phyloP scores from a whole-genome alignment of 1,140 invertebrate species.

The Formica selysi region DNA sequence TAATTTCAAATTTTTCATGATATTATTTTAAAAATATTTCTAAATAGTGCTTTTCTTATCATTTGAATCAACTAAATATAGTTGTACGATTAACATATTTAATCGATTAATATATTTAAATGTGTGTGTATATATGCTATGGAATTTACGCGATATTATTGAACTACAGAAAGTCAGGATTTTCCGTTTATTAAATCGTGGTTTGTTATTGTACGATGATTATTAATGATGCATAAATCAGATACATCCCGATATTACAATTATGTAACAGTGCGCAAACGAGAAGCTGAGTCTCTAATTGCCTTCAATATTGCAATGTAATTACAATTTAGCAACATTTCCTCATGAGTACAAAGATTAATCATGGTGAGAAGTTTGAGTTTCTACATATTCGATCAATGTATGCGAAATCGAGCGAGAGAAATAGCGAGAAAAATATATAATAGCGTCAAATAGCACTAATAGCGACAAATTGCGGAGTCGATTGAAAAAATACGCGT shows the following conservation, averaged over 20 bases:
- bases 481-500: conserved; percentile 3
- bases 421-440: conserved; percentile 12
- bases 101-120: neutral
- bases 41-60: neutral
- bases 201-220: neutral
- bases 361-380: neutral
- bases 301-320: neutral
- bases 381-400: conserved; percentile 17
- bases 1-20: neutral
- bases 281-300: neutral
- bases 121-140: too few species aligned
- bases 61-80: neutral
- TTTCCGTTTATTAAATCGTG: conserved; percentile 7
- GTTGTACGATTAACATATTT: neutral
- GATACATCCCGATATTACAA: too few species aligned
- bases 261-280: neutral
- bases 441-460: conserved; percentile 14
- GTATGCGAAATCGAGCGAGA: neutral
- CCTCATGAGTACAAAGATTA: neutral
- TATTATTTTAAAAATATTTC: too few species aligned
- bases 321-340: conserved; percentile 15
- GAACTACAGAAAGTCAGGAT: neutral
- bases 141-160: neutral
- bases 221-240: conserved; percentile 31
- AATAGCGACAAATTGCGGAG: conserved; percentile 44